Conservation (phyloP, 2,113 vertebrate species). For the Eurypyga helias region DNA sequence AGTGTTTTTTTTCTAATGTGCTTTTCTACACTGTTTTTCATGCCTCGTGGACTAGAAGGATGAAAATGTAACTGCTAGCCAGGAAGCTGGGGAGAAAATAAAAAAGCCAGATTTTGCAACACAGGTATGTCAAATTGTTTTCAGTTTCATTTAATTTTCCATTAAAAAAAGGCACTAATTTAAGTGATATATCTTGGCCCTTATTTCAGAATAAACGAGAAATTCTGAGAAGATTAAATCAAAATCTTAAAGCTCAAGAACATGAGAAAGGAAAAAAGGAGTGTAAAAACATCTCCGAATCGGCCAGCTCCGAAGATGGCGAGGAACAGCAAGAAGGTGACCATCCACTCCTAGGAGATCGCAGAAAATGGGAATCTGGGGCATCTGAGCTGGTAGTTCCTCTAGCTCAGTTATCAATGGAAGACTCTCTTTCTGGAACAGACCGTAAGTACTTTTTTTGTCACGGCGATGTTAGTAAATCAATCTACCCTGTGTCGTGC, state of each 20-base stretch:
- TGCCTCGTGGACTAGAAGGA: constrained; percentile 67
- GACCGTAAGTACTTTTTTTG: constrained; percentile 72
- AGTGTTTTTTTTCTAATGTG: neutral
- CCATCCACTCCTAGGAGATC: constrained; percentile 75
- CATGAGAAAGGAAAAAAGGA: constrained; percentile 57
- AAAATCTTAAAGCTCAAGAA: constrained; percentile 88
- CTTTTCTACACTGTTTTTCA: constrained; percentile 18
- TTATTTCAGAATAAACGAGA: constrained; percentile 88
- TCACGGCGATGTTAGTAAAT: neutral
- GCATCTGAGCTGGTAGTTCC: constrained; percentile 80
- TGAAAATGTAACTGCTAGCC: constrained; percentile 47
- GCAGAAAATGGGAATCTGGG: constrained; percentile 90
- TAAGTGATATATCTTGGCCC: neutral
- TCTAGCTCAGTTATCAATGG: constrained; percentile 81
- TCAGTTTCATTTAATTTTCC: neutral
- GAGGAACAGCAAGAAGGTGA: constrained; percentile 70
- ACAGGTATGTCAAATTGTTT: constrained; percentile 74
- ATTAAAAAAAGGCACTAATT: neutral
- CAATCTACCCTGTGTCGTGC: neutral
- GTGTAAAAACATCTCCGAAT: constrained; percentile 5
- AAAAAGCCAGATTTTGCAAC: constrained; percentile 67
- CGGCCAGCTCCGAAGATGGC: constrained; percentile 29
- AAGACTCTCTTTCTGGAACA: constrained; percentile 79
- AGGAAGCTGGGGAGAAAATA: constrained; percentile 68
- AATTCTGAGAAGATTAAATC: constrained; percentile 91